These are phyloP conservation scores for Peromyscus aztecus DNA, from an alignment of 2,797 vertebrate genomes.

Conservation along the genomic window DNA sequence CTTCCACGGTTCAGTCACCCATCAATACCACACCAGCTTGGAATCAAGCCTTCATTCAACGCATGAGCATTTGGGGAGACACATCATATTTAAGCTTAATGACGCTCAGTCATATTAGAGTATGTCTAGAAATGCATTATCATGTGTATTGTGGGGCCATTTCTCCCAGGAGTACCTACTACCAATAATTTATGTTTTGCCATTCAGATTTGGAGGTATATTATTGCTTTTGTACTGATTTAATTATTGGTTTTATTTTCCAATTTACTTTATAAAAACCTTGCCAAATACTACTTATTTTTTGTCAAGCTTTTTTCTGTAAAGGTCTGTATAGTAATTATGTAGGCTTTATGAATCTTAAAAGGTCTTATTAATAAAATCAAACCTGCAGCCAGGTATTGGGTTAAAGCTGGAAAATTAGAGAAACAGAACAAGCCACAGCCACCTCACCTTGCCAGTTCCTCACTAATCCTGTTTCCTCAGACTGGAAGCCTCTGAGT, in stretches of 20 bases:
- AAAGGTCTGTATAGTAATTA: neutral
- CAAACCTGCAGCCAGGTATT: too few relatives aligned
- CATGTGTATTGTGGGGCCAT: neutral
- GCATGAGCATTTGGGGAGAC: neutral
- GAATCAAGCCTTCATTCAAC: neutral
- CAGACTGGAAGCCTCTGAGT: too few relatives aligned
- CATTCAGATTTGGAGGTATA: neutral
- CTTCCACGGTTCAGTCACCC: too few relatives aligned
- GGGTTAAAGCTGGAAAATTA: too few relatives aligned
- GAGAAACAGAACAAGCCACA: too few relatives aligned
- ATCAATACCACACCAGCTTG: neutral
- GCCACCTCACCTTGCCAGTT: too few relatives aligned
- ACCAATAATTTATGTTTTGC: neutral
- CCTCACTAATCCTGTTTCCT: too few relatives aligned
- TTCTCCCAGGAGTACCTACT: neutral
- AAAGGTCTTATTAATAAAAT: too few relatives aligned
- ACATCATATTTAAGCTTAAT: too few relatives aligned
- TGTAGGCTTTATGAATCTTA: neutral
- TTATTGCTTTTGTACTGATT: neutral
- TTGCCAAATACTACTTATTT: neutral
- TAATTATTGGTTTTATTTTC: neutral
- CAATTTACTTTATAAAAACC: neutral
- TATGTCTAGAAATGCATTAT: neutral
- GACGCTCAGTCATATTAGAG: neutral
- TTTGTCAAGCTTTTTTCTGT: neutral